Conservation (phyloP, 2,797 vertebrate species). For the Catharus ustulatus region DNA sequence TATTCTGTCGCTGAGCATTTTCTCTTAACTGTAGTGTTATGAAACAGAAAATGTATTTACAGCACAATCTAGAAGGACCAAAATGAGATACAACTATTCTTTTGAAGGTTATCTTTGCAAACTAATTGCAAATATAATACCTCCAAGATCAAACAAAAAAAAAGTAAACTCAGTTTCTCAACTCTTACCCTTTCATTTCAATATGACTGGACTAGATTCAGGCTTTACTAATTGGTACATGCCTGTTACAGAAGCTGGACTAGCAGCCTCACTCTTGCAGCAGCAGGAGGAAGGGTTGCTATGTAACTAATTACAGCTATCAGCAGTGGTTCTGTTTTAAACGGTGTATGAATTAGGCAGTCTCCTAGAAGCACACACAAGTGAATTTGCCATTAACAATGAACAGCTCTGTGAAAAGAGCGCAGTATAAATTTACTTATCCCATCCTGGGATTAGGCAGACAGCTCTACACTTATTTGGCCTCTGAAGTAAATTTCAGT, state of each 20-base stretch:
- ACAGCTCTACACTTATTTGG: slow-evolving; percentile 16
- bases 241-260: slow-evolving; percentile 35
- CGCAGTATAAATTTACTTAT: neutral
- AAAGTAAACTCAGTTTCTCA: slow-evolving; percentile 28
- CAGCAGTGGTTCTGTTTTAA: slow-evolving; percentile 71
- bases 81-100: slow-evolving; percentile 56
- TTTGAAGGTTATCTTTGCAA: slow-evolving; percentile 43
- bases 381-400: slow-evolving; percentile 56
- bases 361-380: slow-evolving; percentile 51
- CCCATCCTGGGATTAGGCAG: slow-evolving; percentile 43
- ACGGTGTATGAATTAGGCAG: slow-evolving; percentile 56
- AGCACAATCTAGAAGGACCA: slow-evolving; percentile 20
- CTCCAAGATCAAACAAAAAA: slow-evolving; percentile 49
- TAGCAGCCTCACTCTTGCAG: slow-evolving; percentile 32
- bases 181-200: slow-evolving; percentile 27
- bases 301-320: slow-evolving; percentile 72
- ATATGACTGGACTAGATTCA: neutral
- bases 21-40: slow-evolving; percentile 19
- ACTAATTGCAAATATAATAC: slow-evolving; percentile 34
- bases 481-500: slow-evolving; percentile 45
- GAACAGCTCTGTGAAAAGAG: slow-evolving; percentile 48
- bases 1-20: slow-evolving; percentile 7
- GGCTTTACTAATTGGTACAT: slow-evolving; percentile 60
- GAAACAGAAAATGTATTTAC: slow-evolving; percentile 62
- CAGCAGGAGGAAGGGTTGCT: slow-evolving; percentile 66